Base-by-base conservation (phyloP, 1,140 invertebrate species). In the Halesus radiatus region DNA sequence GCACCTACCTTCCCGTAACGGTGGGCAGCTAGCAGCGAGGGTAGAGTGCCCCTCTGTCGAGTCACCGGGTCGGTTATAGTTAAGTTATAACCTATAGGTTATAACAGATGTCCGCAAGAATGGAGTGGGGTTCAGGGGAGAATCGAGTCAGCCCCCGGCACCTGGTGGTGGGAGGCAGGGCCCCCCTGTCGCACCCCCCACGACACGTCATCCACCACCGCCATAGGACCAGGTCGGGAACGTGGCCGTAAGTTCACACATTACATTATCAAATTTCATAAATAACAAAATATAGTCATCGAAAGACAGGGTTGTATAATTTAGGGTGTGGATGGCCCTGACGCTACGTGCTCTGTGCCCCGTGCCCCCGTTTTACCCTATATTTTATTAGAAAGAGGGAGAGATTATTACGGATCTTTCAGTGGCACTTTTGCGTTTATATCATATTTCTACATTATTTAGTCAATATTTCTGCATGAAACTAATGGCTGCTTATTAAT, bases 211-310 rank as follows among this genome's bases (percentile, higher is more conserved):
- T 8, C 1, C 60, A 22, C n/a, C 64, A 53, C 23, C 64, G 18
- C 50, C 74, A 1, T 50, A 86, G 89, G 80, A 86, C 90, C 81
- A 87, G 91, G 81, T 91, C 90, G 80, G 91, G 91, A 80, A 92
- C 91, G 84, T 92, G 91, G 91, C 91, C 91, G 91, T 92, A 90
- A 92, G 91, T 92, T 78, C 60, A 60, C 37, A 18, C 54, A 22
- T 6, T 20, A 22, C 18, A 18, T 20, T 1, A 18, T 60, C 1
- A 26, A 60, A 10, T 60, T 10, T 15, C 13, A 7, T 23, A 60
- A 60, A 18, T 56, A 18, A 20, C 26, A 5, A 56, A 56, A 16
- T 3, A 4, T n/a, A 10, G 54, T 1, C n/a, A 1, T 18, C 26
- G n/a, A 56, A 13, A 18, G 18, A 7, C 16, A 56, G 20, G n/a